phyloP scores from a whole-genome alignment of 2,797 vertebrate species.

The Pogonophryne albipinna region DNA sequence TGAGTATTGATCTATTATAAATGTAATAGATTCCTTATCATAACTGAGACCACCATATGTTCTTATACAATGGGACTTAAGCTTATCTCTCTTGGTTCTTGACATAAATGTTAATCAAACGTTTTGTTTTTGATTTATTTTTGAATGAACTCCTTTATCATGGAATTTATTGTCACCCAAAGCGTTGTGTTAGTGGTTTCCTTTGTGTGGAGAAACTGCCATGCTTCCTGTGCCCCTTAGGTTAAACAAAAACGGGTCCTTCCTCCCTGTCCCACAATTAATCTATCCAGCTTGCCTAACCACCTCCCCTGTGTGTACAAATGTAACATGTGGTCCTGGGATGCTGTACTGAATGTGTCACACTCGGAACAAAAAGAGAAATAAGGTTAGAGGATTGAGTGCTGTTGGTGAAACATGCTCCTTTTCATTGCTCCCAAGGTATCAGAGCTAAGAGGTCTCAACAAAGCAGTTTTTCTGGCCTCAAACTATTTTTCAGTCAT shows the following conservation, averaged over 20 bases:
- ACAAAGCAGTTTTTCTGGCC: neutral
- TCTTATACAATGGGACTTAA: neutral
- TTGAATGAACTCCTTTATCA: neutral
- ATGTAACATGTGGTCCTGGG: neutral
- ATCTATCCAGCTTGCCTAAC: slow-evolving; percentile 1
- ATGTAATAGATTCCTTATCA: neutral
- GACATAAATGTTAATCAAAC: neutral
- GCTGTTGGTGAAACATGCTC: slow-evolving; percentile 13
- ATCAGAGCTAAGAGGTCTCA: slow-evolving; percentile 13
- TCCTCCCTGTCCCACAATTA: slow-evolving; percentile 1
- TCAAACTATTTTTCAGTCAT: neutral
- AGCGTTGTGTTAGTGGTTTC: slow-evolving; percentile 26
- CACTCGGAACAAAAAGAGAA: neutral
- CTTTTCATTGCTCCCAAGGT: slow-evolving; percentile 12
- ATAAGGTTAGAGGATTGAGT: neutral
- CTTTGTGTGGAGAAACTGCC: slow-evolving; percentile 24
- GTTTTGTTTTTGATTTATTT: neutral
- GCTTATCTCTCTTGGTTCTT: neutral
- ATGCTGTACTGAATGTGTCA: neutral
- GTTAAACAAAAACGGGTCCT: slow-evolving; percentile 15
- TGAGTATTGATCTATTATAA: neutral
- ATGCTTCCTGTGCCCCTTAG: neutral
- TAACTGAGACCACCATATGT: neutral
- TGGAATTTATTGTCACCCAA: neutral
- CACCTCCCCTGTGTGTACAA: neutral